Evolutionary conservation across 2,888 invertebrate genomes (phyloP).

Genomic region (Stenolophus ochropezus): DNA sequence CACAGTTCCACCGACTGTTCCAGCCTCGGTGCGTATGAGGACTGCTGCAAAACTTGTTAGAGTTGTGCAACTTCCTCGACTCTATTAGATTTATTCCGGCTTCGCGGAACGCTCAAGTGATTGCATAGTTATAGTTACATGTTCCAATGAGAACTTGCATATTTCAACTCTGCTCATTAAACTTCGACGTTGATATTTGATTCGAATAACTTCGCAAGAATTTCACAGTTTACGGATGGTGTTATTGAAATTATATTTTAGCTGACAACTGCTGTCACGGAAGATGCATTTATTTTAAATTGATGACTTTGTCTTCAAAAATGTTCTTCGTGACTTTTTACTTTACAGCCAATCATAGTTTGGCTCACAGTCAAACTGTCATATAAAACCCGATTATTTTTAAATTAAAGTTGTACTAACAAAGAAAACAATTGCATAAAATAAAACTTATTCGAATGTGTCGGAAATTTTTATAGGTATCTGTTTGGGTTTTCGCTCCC

Average conservation of each 20-base stretch:
- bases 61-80: slow-evolving; percentile 21
- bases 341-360: too few species aligned
- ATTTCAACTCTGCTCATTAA: neutral
- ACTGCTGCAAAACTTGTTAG: slow-evolving; percentile 21
- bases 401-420: too few species aligned
- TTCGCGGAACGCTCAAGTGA: slow-evolving; percentile 17
- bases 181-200: neutral
- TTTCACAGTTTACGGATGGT: neutral
- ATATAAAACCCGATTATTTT: too few species aligned
- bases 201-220: neutral
- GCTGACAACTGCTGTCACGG: neutral
- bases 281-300: neutral
- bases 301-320: too few species aligned
- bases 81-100: slow-evolving; percentile 31
- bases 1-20: slow-evolving; percentile 53
- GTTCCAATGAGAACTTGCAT: neutral
- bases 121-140: slow-evolving; percentile 18
- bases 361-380: too few species aligned
- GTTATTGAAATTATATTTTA: neutral
- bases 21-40: slow-evolving; percentile 6
- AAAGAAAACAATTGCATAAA: too few species aligned
- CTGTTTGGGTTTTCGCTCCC: too few species aligned
- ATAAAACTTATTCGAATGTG: too few species aligned
- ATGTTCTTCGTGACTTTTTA: too few species aligned
- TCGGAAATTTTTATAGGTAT: too few species aligned